Conservation (phyloP, 2,888 invertebrate species). For the Amiota communis region DNA sequence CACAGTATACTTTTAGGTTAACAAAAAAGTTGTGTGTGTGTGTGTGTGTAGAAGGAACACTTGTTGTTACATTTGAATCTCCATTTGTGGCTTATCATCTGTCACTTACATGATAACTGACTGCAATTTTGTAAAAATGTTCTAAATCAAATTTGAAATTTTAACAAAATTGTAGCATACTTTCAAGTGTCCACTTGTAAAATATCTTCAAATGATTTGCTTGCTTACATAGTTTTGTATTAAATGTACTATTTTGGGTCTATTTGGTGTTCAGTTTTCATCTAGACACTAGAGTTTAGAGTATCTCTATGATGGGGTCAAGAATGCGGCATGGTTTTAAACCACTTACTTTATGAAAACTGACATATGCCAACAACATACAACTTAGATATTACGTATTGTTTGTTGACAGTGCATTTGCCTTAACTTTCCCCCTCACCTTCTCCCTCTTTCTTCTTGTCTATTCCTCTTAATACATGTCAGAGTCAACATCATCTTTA, state of each 20-base stretch:
- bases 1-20: too few species aligned
- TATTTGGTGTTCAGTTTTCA: too few species aligned
- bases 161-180: not conserved
- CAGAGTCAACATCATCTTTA: not conserved
- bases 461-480: not conserved
- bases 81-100: not conserved
- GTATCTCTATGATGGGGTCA: too few species aligned
- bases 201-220: not conserved
- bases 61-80: too few species aligned
- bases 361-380: conserved; percentile 62
- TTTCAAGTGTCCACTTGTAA: not conserved
- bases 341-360: conserved; percentile 55
- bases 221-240: not conserved
- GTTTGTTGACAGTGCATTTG: too few species aligned
- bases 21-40: not conserved
- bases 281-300: too few species aligned
- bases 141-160: not conserved
- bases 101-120: conserved; percentile 10
- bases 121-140: not conserved
- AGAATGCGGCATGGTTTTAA: not conserved
- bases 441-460: not conserved
- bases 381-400: conserved; percentile 22
- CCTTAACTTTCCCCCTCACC: too few species aligned
- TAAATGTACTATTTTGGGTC: not conserved
- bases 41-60: not conserved